These are phyloP conservation scores for Penaeus japonicus DNA, from an alignment of 1,140 invertebrate genomes.

Conservation along the genomic window DNA sequence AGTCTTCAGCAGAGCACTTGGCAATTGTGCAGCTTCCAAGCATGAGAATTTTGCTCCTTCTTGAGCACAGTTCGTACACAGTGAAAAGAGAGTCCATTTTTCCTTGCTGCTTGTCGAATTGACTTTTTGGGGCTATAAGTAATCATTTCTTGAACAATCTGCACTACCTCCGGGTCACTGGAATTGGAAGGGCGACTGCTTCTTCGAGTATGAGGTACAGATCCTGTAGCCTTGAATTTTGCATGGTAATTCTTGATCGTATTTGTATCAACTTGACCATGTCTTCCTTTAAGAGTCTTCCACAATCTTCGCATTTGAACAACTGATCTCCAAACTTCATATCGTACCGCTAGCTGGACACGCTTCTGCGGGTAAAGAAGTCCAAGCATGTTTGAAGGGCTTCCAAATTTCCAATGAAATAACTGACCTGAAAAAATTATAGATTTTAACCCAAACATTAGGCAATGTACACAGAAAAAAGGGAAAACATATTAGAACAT, in stretches of 20 bases:
- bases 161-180: background rate
- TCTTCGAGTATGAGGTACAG: background rate
- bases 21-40: background rate
- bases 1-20: background rate
- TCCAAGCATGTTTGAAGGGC: no score
- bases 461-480: no score
- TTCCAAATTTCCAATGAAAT: no score
- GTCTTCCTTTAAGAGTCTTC: background rate
- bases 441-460: no score
- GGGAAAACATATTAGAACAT: no score
- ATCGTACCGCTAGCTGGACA: background rate
- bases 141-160: background rate
- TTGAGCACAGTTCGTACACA: background rate
- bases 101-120: background rate
- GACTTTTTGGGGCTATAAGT: background rate
- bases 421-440: no score
- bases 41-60: background rate
- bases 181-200: background rate
- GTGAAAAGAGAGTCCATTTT: background rate
- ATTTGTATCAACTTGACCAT: no score
- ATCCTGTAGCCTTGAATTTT: no score
- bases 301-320: background rate
- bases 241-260: no score
- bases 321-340: background rate
- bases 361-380: no score